A percentile compares a stretch with the other conserved stretches of the same genome.
These are phyloP conservation scores for Gymnarchus niloticus DNA, from an alignment of 2,113 vertebrate genomes.

Conservation along the genomic window DNA sequence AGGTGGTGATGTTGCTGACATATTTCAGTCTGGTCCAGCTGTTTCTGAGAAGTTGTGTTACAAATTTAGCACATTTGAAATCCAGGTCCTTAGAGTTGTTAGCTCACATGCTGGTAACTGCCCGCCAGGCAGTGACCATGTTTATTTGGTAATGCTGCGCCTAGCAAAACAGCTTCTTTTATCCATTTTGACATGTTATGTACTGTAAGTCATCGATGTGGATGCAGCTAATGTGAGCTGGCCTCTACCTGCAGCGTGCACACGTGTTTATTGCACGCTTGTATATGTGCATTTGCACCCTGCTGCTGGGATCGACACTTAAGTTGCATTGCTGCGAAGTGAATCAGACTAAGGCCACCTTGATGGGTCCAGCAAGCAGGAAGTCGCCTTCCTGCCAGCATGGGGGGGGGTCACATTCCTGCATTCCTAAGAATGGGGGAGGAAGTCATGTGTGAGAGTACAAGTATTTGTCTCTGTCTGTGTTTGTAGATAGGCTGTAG, in stretches of 20 bases:
- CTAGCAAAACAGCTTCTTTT: not conserved
- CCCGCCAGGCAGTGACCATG: not conserved
- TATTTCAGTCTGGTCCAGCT: too few relatives aligned
- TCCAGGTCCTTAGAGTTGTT: too few relatives aligned
- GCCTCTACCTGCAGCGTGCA: not conserved
- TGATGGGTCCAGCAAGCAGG: not conserved
- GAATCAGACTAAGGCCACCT: not conserved
- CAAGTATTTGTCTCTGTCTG: slow-evolving; percentile 17
- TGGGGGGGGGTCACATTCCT: slow-evolving; percentile 35
- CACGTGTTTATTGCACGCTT: not conserved
- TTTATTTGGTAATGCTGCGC: not conserved
- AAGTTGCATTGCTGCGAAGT: slow-evolving; percentile 1
- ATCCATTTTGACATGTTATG: too few relatives aligned
- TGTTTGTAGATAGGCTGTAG: slow-evolving; percentile 10
- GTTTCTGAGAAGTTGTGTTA: too few relatives aligned
- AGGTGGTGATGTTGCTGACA: too few relatives aligned
- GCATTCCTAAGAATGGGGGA: slow-evolving; percentile 37
- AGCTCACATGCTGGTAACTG: too few relatives aligned
- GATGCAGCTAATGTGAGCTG: too few relatives aligned
- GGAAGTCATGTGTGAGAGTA: slow-evolving; percentile 14
- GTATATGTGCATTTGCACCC: not conserved
- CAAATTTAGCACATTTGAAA: not conserved
- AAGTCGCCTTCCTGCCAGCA: slow-evolving; percentile 1
- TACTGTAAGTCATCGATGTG: not conserved
- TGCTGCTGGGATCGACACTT: not conserved